phyloP scores from a whole-genome alignment of 2,888 invertebrate genomes.

The Lampropteryx suffumata region DNA sequence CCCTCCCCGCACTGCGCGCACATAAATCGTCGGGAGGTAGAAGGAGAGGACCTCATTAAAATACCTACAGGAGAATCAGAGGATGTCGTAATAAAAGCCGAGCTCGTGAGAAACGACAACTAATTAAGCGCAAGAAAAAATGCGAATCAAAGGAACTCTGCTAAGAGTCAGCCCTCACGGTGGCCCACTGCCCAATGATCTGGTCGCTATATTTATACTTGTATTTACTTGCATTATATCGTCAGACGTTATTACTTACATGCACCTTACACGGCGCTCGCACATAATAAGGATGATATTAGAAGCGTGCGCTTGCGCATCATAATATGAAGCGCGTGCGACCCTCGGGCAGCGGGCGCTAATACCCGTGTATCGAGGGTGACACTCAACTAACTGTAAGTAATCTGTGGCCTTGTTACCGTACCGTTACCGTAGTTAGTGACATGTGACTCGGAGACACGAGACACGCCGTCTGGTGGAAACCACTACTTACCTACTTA shows the following conservation, averaged over 20 bases:
- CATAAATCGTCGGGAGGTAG: slow-evolving; percentile 43
- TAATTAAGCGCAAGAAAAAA: slow-evolving; percentile 59
- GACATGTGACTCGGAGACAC: slow-evolving; percentile 5
- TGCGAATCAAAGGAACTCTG: slow-evolving; percentile 29
- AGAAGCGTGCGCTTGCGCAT: slow-evolving; percentile 1
- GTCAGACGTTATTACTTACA: too few relatives aligned
- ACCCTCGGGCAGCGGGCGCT: background rate
- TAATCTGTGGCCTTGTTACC: too few relatives aligned
- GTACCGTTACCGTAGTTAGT: too few relatives aligned
- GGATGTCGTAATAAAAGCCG: slow-evolving; percentile 50
- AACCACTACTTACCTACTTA: slow-evolving; percentile 2
- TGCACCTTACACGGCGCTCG: background rate
- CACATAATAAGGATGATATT: slow-evolving; percentile 2
- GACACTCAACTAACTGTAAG: background rate
- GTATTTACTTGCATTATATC: too few relatives aligned
- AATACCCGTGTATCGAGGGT: slow-evolving; percentile 5
- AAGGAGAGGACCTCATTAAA: slow-evolving; percentile 62
- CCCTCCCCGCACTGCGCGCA: slow-evolving; percentile 14
- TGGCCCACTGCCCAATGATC: background rate
- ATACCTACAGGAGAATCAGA: slow-evolving; percentile 61
- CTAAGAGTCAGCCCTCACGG: background rate
- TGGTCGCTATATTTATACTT: too few relatives aligned
- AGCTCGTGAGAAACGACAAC: slow-evolving; percentile 61
- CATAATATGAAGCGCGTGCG: background rate
- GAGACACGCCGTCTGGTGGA: slow-evolving; percentile 8